Base-by-base conservation (phyloP, 2,113 vertebrate species). In the Apus apus region DNA sequence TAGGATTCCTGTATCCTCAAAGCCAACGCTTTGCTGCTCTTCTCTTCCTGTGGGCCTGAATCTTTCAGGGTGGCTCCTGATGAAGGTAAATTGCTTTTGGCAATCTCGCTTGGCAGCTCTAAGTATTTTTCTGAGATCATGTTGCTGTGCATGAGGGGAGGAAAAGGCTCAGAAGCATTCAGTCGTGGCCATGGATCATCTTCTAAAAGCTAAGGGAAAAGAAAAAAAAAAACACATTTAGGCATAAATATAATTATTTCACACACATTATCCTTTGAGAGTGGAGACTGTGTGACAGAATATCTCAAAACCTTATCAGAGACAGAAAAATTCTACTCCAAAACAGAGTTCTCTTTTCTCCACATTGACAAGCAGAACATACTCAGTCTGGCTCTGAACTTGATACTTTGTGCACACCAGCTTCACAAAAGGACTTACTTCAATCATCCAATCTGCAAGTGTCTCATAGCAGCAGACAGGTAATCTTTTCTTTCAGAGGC, bases 161-260 rank as follows among this genome's bases (percentile, higher is more conserved):
- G 98, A 82, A 98, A 7, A 27, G 97, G 91, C 89, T 98, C 98
- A 8, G 97, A 95, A 13, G 97, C 73, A 51, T 72, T 98, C 82
- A 97, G 89, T 11, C 96, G 97, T 64, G 98, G 97, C 98, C 98
- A 98, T 0, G 96, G 91, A 43, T 98, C 98, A 38, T 98, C 98
- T 73, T 98, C 98, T 62, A 94, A 73, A 30, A 97, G 90, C 98
- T 98, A 74, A 91, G 90, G 92, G 40, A 83, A 91, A 68, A 13
- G 80, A 73, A 29, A 68, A 73, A 56, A n/a, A 48, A 91, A 64
- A n/a, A n/a, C n/a, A 46, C 3, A 64, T 38, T 83, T 87, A 91
- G 57, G 18, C 10, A 43, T 17, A 53, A 82, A 89, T n/a, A 5
- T 0, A 14, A 29, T 54, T 20, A 66, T n/a, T 71, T 78, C 8